Conservation (phyloP, 2,797 vertebrate genomes). For the Urocyon cinereoargenteus region DNA sequence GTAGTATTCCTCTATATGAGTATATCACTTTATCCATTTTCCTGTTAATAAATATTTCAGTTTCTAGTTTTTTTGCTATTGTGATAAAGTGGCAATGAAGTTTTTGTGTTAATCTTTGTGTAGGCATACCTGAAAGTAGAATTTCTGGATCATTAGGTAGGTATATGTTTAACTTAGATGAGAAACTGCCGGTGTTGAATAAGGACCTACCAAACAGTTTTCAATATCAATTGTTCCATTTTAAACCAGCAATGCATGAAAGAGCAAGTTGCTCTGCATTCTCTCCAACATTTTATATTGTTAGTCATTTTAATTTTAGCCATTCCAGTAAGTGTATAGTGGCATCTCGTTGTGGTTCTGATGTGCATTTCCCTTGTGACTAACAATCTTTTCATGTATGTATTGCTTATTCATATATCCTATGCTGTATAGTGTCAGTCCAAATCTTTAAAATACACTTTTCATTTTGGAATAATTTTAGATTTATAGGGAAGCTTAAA, state of each 20-base stretch:
- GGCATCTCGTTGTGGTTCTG: neutral
- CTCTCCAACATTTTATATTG: neutral
- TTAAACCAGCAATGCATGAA: neutral
- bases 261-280: neutral
- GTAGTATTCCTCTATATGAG: neutral
- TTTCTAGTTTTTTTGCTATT: neutral
- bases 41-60: neutral
- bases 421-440: neutral
- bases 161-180: neutral
- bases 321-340: neutral
- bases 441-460: neutral
- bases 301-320: neutral
- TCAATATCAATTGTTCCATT: neutral
- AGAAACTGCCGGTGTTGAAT: neutral
- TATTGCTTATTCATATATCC: neutral
- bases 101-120: neutral
- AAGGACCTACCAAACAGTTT: neutral
- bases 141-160: neutral
- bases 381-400: neutral
- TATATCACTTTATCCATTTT: neutral
- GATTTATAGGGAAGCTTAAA: neutral
- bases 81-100: neutral
- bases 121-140: neutral
- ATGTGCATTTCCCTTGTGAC: neutral
- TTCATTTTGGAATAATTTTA: neutral